Evolutionary conservation across 1,140 invertebrate species (phyloP).

Genomic region (Drusus annulatus): DNA sequence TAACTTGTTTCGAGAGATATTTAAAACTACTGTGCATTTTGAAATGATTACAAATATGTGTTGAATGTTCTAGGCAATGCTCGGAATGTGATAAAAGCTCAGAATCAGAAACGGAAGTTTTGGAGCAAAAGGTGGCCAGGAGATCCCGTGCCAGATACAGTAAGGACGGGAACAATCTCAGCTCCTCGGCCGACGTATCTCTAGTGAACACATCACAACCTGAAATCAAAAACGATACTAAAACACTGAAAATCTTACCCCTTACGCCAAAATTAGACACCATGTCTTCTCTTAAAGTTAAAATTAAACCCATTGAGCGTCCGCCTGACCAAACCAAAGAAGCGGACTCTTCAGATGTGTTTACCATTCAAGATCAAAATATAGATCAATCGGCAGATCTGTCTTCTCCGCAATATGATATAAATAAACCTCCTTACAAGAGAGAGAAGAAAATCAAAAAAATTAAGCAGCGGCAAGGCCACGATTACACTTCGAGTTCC

Average conservation of each 20-base stretch:
- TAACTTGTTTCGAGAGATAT: too few species aligned
- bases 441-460: slow-evolving; percentile 66
- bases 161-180: slow-evolving; percentile 74
- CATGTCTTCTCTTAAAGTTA: slow-evolving; percentile 72
- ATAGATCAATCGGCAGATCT: slow-evolving; percentile 30
- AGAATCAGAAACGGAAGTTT: slow-evolving; percentile 80
- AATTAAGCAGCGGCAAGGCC: slow-evolving; percentile 60
- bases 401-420: slow-evolving; percentile 13
- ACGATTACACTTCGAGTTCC: slow-evolving; percentile 56
- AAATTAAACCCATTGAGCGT: slow-evolving; percentile 73
- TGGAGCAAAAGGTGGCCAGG: slow-evolving; percentile 84
- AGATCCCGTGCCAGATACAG: slow-evolving; percentile 82
- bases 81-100: slow-evolving; percentile 91
- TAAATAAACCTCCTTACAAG: slow-evolving; percentile 58
- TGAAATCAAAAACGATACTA: slow-evolving; percentile 46
- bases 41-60: too few species aligned
- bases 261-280: slow-evolving; percentile 60
- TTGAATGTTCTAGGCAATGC: slow-evolving; percentile 78
- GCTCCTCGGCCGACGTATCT: slow-evolving; percentile 62
- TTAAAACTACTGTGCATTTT: too few species aligned
- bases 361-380: slow-evolving; percentile 40
- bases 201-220: slow-evolving; percentile 62
- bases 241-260: slow-evolving; percentile 54
- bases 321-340: slow-evolving; percentile 36
- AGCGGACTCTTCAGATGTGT: slow-evolving; percentile 44